Evolutionary conservation across 2,888 invertebrate genomes (phyloP), one percentile per base, ranked within the genome.

Genomic region (Leucophenga maculata): DNA sequence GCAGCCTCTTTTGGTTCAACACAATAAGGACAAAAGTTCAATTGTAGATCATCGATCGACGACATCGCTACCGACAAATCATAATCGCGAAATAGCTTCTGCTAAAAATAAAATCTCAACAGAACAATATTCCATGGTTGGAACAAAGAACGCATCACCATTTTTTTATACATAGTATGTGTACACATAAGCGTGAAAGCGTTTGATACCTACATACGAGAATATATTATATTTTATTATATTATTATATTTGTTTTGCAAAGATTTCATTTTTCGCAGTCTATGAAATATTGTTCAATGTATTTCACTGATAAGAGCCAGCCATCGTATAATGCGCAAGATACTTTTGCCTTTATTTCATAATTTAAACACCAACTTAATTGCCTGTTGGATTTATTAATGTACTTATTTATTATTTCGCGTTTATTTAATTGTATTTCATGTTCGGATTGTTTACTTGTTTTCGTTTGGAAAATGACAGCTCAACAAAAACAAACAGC

Each of bases 11-110:
- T 71, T 69, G 68, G 73, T 71, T 75, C 73, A 72, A 22, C 69
- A 55, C 72, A 80, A 79, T 80, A 83, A 84, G 85, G 82, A 84
- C 78, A 84, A 81, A 83, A 85, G 85, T 84, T 84, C 83, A 83
- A 75, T 71, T 72, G 71, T 75, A 77, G 70, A 78, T 76, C 78
- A 77, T 13, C 22, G 55, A 55, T 18, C 54, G 20, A 18, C 54
- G n/a, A 44, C 64, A 4, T 26, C 75, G 68, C 73, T 69, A 60
- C 48, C 46, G 18, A 39, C 65, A 69, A 66, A 57, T 44, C 52
- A 65, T 52, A 64, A 48, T 64, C 62, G 26, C 64, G 16, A 26
- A 20, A 52, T 50, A 54, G 16, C 44, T 50, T 18, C 26, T 18
- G 39, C 31, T 14, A 62, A 52, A 50, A 65, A 69, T 59, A 46